Base-by-base conservation (phyloP, 2,113 vertebrate species). In the Ivindomyrus marchei region DNA sequence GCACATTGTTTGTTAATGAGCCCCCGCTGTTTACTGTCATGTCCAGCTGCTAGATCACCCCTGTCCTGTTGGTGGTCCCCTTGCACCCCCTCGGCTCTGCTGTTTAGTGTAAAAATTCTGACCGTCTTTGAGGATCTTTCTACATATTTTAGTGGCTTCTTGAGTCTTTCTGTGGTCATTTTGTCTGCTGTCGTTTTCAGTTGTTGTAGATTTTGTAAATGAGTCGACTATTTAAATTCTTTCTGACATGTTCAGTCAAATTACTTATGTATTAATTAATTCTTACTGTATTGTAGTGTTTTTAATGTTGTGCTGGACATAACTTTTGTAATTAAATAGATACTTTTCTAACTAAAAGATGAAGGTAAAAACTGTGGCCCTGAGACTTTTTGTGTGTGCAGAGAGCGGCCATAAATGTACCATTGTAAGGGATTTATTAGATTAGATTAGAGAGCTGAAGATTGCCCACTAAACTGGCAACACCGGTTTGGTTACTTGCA, bases 401-500 rank as follows among this genome's bases (percentile, higher is more conserved):
- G 8, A 46, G 83, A 85, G 83, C 10, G 9, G 56, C 19, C 36
- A 24, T 53, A 11, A 31, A 31, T 88, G 56, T 39, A 42, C 36
- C 19, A 66, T 88, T 31, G 31, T 66, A 9, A 42, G 39, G 7
- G 8, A 45, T 36, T 8, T 85, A 53, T 31, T 7, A 70, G 47
- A 91, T 89, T 53, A 85, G 77, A 58, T 84, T 39, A n/a, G 27
- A 53, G 50, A 56, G 36, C 39, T 85, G 80, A 39, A 47, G 46
- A 77, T 92, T 92, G 90, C 91, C 88, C 90, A 50, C 80, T 87
- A 88, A 92, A 93, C 92, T 89, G 66, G 92, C 89, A 90, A 13
- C 70, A 89, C 92, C 90, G 89, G 93, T 94, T 92, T 92, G 91
- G 91, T 90, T 77, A 91, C 90, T 50, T 88, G 89, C 49, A 90